These are phyloP conservation scores for Pangasianodon hypophthalmus DNA, from an alignment of 2,113 vertebrate species.

Conservation along the genomic window DNA sequence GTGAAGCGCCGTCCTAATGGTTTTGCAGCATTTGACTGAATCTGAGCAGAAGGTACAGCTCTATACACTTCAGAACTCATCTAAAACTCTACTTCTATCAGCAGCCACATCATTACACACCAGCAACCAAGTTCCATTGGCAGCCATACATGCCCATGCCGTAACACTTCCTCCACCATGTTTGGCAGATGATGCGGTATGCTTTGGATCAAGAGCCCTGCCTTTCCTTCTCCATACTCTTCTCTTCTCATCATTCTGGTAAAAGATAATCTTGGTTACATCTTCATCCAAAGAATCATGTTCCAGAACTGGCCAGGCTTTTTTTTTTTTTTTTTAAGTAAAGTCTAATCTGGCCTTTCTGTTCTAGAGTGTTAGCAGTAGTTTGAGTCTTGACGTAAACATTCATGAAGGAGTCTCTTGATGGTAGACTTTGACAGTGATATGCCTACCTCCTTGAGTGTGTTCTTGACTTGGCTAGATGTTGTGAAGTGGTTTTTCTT, in stretches of 20 bases:
- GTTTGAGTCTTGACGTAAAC: neutral
- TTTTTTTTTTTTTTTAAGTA: too few relatives aligned
- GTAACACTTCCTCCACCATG: neutral
- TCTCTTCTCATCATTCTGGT: neutral
- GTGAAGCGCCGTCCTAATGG: too few relatives aligned
- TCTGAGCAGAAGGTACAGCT: neutral
- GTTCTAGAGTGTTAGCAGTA: neutral
- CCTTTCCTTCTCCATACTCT: neutral
- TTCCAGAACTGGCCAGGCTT: too few relatives aligned
- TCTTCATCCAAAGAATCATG: neutral
- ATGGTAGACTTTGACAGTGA: neutral
- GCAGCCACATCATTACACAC: neutral
- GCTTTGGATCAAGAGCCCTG: neutral
- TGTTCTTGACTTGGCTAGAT: neutral
- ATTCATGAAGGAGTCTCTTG: neutral
- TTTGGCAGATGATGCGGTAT: neutral
- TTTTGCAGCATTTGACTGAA: neutral
- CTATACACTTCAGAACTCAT: neutral
- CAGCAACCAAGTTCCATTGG: neutral
- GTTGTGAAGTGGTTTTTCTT: neutral
- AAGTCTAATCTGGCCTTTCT: neutral
- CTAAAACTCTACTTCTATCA: neutral
- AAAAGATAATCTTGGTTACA: neutral
- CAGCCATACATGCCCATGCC: neutral
- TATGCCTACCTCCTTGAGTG: neutral